Conservation (phyloP, 2,797 vertebrate species). For the Falco rusticolus region DNA sequence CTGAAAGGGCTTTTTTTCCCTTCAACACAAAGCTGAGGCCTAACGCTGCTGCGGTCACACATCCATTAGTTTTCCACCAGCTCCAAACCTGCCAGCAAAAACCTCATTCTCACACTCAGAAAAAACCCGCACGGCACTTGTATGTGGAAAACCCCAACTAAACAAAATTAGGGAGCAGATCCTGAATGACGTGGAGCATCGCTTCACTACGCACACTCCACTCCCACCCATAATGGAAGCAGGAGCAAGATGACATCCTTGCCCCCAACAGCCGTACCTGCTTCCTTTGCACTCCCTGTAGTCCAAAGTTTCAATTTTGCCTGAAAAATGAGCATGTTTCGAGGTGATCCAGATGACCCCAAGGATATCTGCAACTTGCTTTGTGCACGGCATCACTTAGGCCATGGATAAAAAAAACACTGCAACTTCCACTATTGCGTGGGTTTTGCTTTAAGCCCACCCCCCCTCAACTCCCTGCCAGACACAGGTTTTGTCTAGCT, state of each 20-base stretch:
- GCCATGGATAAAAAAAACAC: not conserved
- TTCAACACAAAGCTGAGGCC: not conserved
- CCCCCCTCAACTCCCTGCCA: not conserved
- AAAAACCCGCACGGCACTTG: rapidly evolving
- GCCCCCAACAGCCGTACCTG: not conserved
- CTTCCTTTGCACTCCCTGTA: not conserved
- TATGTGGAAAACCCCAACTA: not conserved
- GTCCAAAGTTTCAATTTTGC: not conserved
- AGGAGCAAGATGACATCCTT: not conserved
- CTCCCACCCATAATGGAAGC: not conserved
- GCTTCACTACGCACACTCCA: not conserved
- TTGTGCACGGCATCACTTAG: rapidly evolving
- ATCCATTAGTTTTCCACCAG: not conserved
- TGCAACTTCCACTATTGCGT: rapidly evolving
- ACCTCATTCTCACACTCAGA: not conserved
- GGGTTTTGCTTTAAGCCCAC: not conserved
- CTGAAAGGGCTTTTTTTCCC: not conserved
- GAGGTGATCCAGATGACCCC: not conserved
- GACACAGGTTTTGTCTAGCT: not conserved
- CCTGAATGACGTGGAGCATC: not conserved
- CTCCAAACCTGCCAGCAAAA: not conserved
- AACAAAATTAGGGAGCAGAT: not conserved
- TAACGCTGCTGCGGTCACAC: rapidly evolving
- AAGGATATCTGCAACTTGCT: not conserved
- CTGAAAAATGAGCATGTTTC: not conserved